A percentile compares a stretch with the other conserved stretches of the same genome.
Conservation (phyloP, 2,113 vertebrate genomes). For the Macheiramphus alcinus region DNA sequence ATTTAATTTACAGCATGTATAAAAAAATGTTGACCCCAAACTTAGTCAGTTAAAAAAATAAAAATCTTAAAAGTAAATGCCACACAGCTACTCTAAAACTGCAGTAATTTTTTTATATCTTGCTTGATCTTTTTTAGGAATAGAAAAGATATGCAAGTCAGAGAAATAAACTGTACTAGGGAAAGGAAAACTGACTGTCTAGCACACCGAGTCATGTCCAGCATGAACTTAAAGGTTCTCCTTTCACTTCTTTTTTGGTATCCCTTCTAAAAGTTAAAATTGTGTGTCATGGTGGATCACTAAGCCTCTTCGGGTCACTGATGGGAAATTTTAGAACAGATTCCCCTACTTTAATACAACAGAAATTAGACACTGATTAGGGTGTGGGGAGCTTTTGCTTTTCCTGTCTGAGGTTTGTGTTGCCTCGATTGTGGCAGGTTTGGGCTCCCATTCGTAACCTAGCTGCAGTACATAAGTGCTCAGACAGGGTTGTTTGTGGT, state of each 20-base stretch:
- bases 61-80: not conserved
- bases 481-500: not conserved
- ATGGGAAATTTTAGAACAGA: not conserved
- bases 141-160: not conserved
- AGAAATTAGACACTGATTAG: not conserved
- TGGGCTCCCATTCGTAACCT: not conserved
- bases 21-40: not conserved
- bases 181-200: not conserved
- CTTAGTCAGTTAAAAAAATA: not conserved
- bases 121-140: not conserved
- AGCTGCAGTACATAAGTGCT: not conserved
- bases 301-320: not conserved
- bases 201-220: not conserved
- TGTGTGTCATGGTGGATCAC: accelerated
- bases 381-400: not conserved
- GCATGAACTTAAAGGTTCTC: not conserved
- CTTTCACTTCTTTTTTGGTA: not conserved
- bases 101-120: not conserved
- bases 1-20: not conserved
- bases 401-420: not conserved
- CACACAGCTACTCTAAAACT: not conserved
- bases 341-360: not conserved
- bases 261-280: not conserved
- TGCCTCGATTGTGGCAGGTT: not conserved
- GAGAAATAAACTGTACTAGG: not conserved